phyloP scores from a whole-genome alignment of 2,797 vertebrate species.

The Capromys pilorides region DNA sequence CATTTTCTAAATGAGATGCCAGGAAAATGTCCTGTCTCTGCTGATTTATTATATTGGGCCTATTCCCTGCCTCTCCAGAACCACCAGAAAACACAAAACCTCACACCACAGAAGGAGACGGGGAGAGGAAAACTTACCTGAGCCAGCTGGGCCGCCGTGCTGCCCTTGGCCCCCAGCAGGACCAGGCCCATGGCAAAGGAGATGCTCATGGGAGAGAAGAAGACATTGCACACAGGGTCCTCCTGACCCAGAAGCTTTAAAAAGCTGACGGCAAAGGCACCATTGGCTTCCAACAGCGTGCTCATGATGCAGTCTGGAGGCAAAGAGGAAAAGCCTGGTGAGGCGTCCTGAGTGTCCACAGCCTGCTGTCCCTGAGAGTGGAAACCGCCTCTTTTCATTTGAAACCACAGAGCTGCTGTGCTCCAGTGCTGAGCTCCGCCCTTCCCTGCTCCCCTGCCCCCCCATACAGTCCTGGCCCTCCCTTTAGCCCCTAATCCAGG shows the following conservation, averaged over 20 bases:
- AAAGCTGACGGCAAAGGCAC: constrained; percentile 84
- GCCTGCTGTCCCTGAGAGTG: rapidly evolving
- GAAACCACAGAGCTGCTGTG: background rate
- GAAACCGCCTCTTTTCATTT: background rate
- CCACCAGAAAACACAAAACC: no score
- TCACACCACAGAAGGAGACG: background rate
- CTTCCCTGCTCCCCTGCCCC: background rate
- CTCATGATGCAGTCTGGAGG: constrained; percentile 78
- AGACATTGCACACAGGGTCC: constrained; percentile 84
- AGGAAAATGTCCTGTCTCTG: background rate
- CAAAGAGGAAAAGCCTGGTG: background rate
- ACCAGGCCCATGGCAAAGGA: constrained; percentile 92
- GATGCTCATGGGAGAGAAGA: constrained; percentile 91
- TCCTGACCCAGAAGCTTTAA: constrained; percentile 85
- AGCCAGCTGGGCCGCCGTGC: constrained; percentile 88
- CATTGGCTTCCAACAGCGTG: constrained; percentile 72
- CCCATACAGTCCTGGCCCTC: no score
- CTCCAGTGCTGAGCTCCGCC: no score
- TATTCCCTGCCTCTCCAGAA: no score
- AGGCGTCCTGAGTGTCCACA: rapidly evolving
- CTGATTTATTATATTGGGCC: no score
- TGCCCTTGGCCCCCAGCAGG: constrained; percentile 87
- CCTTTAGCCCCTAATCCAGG: background rate
- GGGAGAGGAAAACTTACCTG: constrained; percentile 84
- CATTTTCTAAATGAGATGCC: background rate